Evolutionary conservation across 2,888 invertebrate genomes (phyloP), one percentile per base, ranked within the genome.

Genomic region (Campoletis raptor): DNA sequence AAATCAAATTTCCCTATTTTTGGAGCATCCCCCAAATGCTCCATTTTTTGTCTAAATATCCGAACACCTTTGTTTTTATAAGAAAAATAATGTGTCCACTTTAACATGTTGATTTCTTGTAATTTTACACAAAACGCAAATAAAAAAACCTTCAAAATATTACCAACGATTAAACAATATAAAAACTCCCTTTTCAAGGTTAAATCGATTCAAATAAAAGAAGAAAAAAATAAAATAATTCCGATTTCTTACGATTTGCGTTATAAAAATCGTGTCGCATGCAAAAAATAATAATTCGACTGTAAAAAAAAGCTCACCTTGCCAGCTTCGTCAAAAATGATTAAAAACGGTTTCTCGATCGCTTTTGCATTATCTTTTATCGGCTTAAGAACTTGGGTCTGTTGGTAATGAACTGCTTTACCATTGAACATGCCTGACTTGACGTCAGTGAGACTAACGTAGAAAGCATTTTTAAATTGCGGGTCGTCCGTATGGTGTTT

Each of bases 341-440:
- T 85, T 69, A 92, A n/a, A 74, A 93, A 91, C 24, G 93, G 93
- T 30, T 90, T 88, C 48, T 91, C 83, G 2, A 93, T 88, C 18
- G 86, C 78, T 37, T 86, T 90, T 10, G 90, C 88, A 0, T 67
- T 80, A 0, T 91, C 90, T 1, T 64, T 82, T 30, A 93, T 85
- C 5, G 88, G 87, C 8, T 86, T 88, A 36, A 86, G 73, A 2
- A 77, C 54, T 12, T 85, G 18, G 5, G 89, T 81, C 7, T 79
- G 82, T 5, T 88, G 73, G 10, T 87, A 82, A 82, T 90, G 86
- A 4, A 57, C 67, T 2, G 81, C 86, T 7, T 70, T 85, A 0
- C 94, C 94, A 88, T 94, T 94, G 88, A 92, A 89, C 54, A 94
- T 54, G 4, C 91, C 91, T 77, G 93, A 92, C 73, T 91, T 93